Percentiles rank a stretch among this genome's conserved stretches.
Evolutionary conservation across 2,797 vertebrate genomes (phyloP).

Genomic region (Chelidonichthys spinosus): DNA sequence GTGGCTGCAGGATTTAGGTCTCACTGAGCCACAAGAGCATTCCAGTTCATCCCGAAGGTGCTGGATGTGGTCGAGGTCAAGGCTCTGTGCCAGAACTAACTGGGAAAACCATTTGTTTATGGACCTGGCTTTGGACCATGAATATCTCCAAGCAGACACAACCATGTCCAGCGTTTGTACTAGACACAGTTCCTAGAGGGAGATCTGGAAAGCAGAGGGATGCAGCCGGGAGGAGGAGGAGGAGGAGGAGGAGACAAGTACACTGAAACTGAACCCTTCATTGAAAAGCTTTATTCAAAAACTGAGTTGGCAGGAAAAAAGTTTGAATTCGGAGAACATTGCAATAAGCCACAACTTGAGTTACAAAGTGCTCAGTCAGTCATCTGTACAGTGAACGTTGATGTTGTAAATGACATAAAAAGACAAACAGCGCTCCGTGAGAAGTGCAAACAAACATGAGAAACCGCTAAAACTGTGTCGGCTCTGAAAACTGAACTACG

Average conservation of each 20-base stretch:
- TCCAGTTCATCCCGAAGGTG: too few relatives aligned
- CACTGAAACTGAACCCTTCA: background rate
- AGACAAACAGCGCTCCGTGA: background rate
- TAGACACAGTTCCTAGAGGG: background rate
- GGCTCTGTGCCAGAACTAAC: background rate
- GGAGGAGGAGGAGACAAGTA: background rate
- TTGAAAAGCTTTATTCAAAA: conserved; percentile 70
- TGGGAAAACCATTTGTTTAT: background rate
- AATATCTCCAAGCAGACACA: background rate
- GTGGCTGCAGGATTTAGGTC: too few relatives aligned
- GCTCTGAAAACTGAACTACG: background rate
- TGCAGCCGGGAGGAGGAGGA: background rate
- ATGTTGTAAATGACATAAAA: background rate
- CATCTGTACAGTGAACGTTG: conserved; percentile 26
- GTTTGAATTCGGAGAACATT: conserved; percentile 30
- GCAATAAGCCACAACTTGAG: conserved; percentile 43
- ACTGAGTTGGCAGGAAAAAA: conserved; percentile 31
- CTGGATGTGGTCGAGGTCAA: background rate
- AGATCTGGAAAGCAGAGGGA: background rate
- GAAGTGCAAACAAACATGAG: background rate
- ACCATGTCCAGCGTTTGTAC: too few relatives aligned
- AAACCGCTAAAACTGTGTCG: background rate
- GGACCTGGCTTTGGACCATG: background rate
- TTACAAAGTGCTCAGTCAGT: conserved; percentile 48
- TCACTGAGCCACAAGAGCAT: too few relatives aligned